Evolutionary conservation across 2,888 invertebrate species (phyloP).

Genomic region (Alloscopus bannaensis): DNA sequence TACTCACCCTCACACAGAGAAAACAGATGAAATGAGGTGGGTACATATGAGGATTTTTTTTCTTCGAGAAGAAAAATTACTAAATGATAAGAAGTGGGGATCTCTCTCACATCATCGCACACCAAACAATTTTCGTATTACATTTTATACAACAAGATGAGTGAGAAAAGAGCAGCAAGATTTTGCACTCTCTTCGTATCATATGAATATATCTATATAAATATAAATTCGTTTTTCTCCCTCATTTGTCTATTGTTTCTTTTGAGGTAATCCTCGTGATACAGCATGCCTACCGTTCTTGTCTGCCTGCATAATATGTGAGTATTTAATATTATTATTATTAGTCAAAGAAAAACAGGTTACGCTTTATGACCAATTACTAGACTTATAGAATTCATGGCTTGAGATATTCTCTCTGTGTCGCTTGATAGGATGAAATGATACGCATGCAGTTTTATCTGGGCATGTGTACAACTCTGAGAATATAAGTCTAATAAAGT

Average conservation of each 20-base stretch:
- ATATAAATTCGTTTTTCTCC: too few species aligned
- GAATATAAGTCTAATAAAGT: too few species aligned
- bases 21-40: neutral
- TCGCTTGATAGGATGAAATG: too few species aligned
- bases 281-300: conserved; percentile 7
- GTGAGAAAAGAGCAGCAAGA: neutral
- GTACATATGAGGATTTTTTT: neutral
- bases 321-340: conserved; percentile 46
- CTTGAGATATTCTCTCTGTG: too few species aligned
- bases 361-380: conserved; percentile 59
- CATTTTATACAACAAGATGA: neutral
- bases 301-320: conserved; percentile 18
- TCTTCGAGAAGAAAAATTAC: conserved; percentile 3
- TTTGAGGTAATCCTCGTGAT: neutral
- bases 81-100: neutral
- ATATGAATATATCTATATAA: too few species aligned
- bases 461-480: neutral
- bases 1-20: neutral
- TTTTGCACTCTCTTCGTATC: conserved; percentile 28
- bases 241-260: conserved; percentile 29
- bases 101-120: too few species aligned
- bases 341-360: conserved; percentile 61
- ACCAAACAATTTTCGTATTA: too few species aligned
- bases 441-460: too few species aligned
- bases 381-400: conserved; percentile 51